Base-by-base conservation (phyloP, 2,888 invertebrate genomes). In the Macroteleia sp. region DNA sequence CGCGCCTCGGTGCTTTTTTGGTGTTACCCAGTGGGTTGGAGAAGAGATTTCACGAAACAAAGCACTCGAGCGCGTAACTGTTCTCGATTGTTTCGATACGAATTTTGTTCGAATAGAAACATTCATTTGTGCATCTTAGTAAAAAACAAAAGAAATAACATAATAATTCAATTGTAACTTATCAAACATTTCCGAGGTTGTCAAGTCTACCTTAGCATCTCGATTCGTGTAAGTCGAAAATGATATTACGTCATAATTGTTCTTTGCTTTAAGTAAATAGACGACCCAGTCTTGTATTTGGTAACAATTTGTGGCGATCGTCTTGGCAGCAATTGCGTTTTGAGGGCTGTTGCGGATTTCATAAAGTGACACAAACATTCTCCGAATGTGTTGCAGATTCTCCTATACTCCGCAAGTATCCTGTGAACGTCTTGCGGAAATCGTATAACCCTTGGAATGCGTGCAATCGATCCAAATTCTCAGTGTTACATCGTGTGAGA, bases 11-110 rank as follows among this genome's bases (percentile, higher is more conserved):
- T 73, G 70, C 56, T 50, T 61, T 70, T 48, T 62, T 54, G 57
- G 74, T 64, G 36, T n/a, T n/a, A n/a, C n/a, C n/a, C n/a, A n/a
- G n/a, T n/a, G n/a, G 77, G 64, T 74, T 77, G 79, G 74, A 74
- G 50, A 25, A 71, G 62, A 74, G 77, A 83, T 83, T 83, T 57
- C 71, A 66, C 56, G 50, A 77, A 82, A 50, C 80, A 80, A 67
- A 52, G 75, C 82, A 59, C 74, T 81, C 66, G 44, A 76, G 54
- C 56, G 70, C 41, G 52, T 42, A 52, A 70, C 50, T 42, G 41
- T 12, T 56, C 28, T 50, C 41, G 52, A 70, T 28, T 59, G 44
- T 59, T 70, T 70, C 59, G 42, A 69, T 41, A 32, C 50, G 50
- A 69, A 69, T 50, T 50, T 48, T 25, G 16, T 67, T 48, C 28